Conservation (phyloP, 2,888 invertebrate species). For the Tupiocoris notatus region DNA sequence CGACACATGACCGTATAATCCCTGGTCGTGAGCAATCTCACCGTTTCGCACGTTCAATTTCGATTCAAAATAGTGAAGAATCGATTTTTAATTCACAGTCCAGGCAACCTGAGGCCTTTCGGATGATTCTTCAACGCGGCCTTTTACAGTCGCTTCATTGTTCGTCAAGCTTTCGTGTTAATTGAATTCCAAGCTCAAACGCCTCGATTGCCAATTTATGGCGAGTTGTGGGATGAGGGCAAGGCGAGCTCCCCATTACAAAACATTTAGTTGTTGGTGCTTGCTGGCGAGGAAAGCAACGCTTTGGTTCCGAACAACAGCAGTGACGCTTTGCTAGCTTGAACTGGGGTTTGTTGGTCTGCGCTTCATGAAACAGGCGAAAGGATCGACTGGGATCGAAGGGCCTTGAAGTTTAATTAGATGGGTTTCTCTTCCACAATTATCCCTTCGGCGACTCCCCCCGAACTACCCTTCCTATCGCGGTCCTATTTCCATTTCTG, state of each 20-base stretch:
- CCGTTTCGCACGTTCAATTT: too few species aligned
- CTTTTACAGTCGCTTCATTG: background rate
- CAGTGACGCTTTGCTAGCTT: background rate
- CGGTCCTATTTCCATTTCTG: background rate
- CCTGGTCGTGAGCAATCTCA: too few species aligned
- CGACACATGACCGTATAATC: too few species aligned
- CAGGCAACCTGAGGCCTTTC: background rate
- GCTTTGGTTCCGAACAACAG: background rate
- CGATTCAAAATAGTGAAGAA: too few species aligned
- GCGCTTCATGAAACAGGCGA: background rate
- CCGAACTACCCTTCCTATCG: background rate
- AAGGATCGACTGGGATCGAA: background rate
- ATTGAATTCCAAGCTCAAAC: background rate
- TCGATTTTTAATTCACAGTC: background rate
- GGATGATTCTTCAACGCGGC: background rate
- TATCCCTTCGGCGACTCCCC: background rate
- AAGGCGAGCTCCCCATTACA: background rate
- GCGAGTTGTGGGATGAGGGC: background rate
- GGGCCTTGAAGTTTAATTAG: background rate
- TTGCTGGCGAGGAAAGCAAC: background rate
- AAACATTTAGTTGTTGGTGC: background rate
- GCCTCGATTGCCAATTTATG: background rate
- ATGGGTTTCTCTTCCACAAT: background rate
- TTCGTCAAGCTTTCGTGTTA: background rate
- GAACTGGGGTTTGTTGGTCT: too few species aligned